Evolutionary conservation across 1,140 invertebrate genomes (phyloP), one percentile per base, ranked within the genome.

Genomic region (Brachionus sp.): DNA sequence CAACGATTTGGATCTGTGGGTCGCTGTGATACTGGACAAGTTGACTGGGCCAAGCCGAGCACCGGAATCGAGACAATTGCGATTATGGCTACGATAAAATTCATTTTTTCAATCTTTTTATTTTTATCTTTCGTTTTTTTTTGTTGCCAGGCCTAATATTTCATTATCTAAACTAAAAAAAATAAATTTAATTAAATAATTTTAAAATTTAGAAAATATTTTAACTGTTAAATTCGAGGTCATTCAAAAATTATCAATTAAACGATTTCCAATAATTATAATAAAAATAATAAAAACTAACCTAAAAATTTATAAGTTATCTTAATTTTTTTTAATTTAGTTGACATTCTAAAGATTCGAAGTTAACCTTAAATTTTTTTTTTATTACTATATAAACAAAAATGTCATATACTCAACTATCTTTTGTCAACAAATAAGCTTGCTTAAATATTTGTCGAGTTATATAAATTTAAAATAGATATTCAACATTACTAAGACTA

Each of bases 361-460:
- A 19, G 16, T 70, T 70, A 70, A 70, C 66, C 37, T 39, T 70
- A 70, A 23, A n/a, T 37, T 66, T 66, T 66, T 66, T 64, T 39
- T 70, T 70, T 70, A 70, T 70, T 70, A 35, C 66, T 70, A 3
- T 16, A 70, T 13, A 70, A 70, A 70, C 37, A 70, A 70, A 70
- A 70, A 70, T 70, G 66, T 70, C 66, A 70, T 70, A 25, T 57
- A 57, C 50, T 57, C 50, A 57, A 19, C 50, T 57, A 57, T 57
- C 50, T 57, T n/a, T 57, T 57, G 50, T 19, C 50, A 25, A 50
- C 44, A 50, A 50, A 57, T 19, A 57, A 57, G 50, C 19, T 57
- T 57, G 50, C 7, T 70, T 37, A 37, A 70, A 70, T 70, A 37
- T 70, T 70, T 70, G 9, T 70, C 13, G n/a, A 70, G 37, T 70